Percentiles rank a stretch among this genome's conserved stretches.
These are phyloP conservation scores for Nothocercus julius DNA, from an alignment of 2,113 vertebrate species.

Conservation along the genomic window DNA sequence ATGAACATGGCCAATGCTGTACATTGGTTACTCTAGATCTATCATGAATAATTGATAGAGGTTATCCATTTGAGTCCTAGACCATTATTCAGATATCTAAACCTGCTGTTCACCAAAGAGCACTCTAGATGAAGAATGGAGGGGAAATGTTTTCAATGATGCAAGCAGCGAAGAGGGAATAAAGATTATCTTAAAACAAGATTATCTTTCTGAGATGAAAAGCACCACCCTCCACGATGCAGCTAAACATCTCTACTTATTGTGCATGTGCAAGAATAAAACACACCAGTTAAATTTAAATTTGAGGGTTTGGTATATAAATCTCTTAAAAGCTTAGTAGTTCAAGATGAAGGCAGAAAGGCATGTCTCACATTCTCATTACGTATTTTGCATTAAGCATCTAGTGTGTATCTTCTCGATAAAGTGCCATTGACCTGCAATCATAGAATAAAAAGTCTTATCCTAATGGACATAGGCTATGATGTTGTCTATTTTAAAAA, in stretches of 20 bases:
- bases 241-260: background rate
- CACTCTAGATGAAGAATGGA: constrained; percentile 7
- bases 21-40: background rate
- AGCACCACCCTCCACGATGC: background rate
- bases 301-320: background rate
- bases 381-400: background rate
- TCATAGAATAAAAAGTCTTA: background rate
- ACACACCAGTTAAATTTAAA: background rate
- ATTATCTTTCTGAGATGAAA: background rate
- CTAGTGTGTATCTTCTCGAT: background rate
- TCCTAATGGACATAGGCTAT: background rate
- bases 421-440: background rate
- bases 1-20: constrained; percentile 37
- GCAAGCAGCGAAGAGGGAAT: background rate
- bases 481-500: background rate
- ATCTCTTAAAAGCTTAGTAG: background rate
- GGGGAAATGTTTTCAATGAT: background rate
- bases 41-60: constrained; percentile 57
- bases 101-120: background rate
- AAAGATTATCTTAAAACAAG: constrained; percentile 23
- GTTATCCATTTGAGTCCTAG: constrained; percentile 20
- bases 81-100: constrained; percentile 32
- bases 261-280: constrained; percentile 9
- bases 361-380: background rate
- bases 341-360: background rate